phyloP scores from a whole-genome alignment of 2,797 vertebrate genomes.

The Rousettus madagascariensis region DNA sequence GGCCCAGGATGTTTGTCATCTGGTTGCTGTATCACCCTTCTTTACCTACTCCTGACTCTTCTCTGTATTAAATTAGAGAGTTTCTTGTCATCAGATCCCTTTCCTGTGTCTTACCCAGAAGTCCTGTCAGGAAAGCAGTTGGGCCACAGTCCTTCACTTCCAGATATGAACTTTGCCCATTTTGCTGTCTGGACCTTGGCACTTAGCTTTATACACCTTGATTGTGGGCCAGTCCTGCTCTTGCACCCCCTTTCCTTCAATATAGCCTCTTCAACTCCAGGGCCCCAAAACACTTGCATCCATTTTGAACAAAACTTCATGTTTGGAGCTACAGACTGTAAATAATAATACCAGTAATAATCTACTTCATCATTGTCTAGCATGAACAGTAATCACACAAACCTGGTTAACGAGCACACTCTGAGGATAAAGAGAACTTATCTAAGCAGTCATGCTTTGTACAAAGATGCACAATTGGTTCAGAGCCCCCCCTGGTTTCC shows the following conservation, averaged over 20 bases:
- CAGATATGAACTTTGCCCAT: not conserved
- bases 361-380: constrained; percentile 27
- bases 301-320: constrained; percentile 21
- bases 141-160: not conserved
- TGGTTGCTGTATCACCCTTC: not conserved
- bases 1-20: not conserved
- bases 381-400: not conserved
- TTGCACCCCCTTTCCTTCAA: fast-evolving
- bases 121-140: not conserved
- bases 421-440: constrained; percentile 31
- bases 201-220: constrained; percentile 5
- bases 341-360: constrained; percentile 53
- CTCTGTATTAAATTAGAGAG: not conserved
- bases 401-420: constrained; percentile 34
- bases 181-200: not conserved
- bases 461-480: constrained; percentile 37
- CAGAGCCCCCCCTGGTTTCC: constrained; percentile 52
- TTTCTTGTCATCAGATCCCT: not conserved
- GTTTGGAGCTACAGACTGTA: not conserved
- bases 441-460: constrained; percentile 36
- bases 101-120: not conserved
- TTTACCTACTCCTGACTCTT: not conserved
- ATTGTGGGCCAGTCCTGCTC: not conserved
- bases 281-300: not conserved
- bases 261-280: not conserved